Evolutionary conservation across 2,113 vertebrate genomes (phyloP).

Genomic region (Geococcyx californianus): DNA sequence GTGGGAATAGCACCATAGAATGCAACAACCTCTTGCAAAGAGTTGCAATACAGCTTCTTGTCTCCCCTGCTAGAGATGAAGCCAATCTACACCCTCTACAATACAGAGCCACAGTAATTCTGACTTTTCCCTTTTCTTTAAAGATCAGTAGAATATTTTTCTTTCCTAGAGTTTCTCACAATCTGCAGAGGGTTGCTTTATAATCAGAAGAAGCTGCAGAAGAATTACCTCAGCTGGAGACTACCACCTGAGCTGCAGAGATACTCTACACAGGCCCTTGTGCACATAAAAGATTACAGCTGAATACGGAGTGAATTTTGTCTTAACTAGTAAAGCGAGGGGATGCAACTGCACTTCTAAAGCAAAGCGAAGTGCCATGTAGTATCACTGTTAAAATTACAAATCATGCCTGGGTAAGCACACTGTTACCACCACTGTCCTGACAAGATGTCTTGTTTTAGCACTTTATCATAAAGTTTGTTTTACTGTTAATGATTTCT

Average conservation of each 20-base stretch:
- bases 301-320: not conserved
- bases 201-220: not conserved
- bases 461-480: not conserved
- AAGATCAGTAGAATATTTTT: not conserved
- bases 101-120: not conserved
- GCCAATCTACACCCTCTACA: not conserved
- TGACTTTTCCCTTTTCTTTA: not conserved
- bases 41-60: not conserved
- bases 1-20: not conserved
- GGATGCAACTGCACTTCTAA: not conserved
- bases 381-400: not conserved
- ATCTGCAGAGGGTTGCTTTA: not conserved
- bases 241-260: not conserved
- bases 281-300: rapidly evolving
- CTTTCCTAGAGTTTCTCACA: not conserved
- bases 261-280: not conserved
- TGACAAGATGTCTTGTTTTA: not conserved
- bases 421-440: not conserved
- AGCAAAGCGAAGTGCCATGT: rapidly evolving
- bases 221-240: not conserved
- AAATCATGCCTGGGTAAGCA: not conserved
- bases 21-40: not conserved
- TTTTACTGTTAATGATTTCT: not conserved
- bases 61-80: not conserved
- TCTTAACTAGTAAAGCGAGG: not conserved